These are phyloP conservation scores for Eupleurogrammus muticus DNA, from an alignment of 2,797 vertebrate genomes.

Conservation along the genomic window DNA sequence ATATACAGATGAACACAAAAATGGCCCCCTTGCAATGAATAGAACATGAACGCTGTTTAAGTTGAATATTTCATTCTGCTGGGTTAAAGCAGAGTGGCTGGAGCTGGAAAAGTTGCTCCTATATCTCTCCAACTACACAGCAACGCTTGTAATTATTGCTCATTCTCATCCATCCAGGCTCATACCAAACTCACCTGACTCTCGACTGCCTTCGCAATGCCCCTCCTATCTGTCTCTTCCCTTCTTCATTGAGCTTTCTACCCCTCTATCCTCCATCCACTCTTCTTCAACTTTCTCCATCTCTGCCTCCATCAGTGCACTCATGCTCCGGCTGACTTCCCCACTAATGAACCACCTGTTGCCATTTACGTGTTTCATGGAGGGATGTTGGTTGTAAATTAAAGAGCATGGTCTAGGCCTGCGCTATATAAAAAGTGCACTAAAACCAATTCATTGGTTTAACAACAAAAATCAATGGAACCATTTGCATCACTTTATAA, in stretches of 20 bases:
- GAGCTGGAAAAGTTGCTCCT: conserved; percentile 48
- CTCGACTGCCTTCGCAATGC: conserved; percentile 5
- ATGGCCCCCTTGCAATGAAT: conserved; percentile 68
- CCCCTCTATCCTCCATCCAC: conserved; percentile 13
- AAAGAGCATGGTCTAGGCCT: too few relatives aligned
- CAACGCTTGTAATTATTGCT: conserved; percentile 65
- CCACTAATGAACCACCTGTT: conserved; percentile 58
- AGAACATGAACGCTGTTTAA: conserved; percentile 78
- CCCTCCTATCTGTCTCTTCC: conserved; percentile 45
- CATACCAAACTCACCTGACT: conserved; percentile 52
- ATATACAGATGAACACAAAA: conserved; percentile 24
- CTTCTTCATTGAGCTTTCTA: neutral
- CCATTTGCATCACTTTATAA: too few relatives aligned
- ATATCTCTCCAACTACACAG: conserved; percentile 57
- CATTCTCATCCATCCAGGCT: conserved; percentile 38
- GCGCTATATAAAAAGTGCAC: too few relatives aligned
- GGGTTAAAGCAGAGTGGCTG: conserved; percentile 72
- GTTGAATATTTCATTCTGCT: conserved; percentile 78
- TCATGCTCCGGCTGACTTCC: conserved; percentile 31
- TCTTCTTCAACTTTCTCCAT: conserved; percentile 31
- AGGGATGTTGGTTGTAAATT: too few relatives aligned
- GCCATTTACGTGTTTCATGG: too few relatives aligned
- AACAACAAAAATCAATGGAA: too few relatives aligned
- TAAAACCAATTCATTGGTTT: too few relatives aligned
- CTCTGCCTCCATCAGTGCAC: conserved; percentile 34